A percentile compares a stretch with the other conserved stretches of the same genome.
phyloP scores from a whole-genome alignment of 1,140 invertebrate genomes.

The Uloborus diversus region DNA sequence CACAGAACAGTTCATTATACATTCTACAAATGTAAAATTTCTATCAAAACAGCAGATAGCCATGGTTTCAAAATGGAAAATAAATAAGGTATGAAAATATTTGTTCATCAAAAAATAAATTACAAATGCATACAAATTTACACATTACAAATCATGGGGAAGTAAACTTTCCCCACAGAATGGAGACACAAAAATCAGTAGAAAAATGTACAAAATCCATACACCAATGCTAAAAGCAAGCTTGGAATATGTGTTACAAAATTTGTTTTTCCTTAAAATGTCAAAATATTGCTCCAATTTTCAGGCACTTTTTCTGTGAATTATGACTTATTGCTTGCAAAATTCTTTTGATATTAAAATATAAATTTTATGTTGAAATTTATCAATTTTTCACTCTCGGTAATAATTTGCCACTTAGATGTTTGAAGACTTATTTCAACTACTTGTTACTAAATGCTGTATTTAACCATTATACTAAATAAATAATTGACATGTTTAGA shows the following conservation, averaged over 20 bases:
- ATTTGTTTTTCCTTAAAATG: neutral
- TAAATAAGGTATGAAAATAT: constrained; percentile 57
- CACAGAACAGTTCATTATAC: neutral
- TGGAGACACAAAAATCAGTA: neutral
- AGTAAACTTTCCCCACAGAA: constrained; percentile 14
- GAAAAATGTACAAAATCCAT: constrained; percentile 4
- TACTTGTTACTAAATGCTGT: neutral
- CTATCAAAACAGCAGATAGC: neutral
- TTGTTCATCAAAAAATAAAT: constrained; percentile 54
- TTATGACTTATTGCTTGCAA: too few relatives aligned
- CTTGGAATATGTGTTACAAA: too few relatives aligned
- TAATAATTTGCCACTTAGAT: neutral
- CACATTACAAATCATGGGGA: constrained; percentile 27
- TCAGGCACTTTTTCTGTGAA: neutral
- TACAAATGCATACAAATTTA: neutral
- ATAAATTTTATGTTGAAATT: too few relatives aligned
- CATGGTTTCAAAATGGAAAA: constrained; percentile 35
- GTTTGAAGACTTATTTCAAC: neutral
- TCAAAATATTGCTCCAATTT: neutral
- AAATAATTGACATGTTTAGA: too few relatives aligned
- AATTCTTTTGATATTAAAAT: neutral
- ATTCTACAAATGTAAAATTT: too few relatives aligned
- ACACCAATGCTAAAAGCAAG: constrained; percentile 14
- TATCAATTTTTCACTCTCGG: neutral
- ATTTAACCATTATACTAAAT: too few relatives aligned